Conservation (phyloP, 2,797 vertebrate species). For the Pteronotus mesoamericanus region DNA sequence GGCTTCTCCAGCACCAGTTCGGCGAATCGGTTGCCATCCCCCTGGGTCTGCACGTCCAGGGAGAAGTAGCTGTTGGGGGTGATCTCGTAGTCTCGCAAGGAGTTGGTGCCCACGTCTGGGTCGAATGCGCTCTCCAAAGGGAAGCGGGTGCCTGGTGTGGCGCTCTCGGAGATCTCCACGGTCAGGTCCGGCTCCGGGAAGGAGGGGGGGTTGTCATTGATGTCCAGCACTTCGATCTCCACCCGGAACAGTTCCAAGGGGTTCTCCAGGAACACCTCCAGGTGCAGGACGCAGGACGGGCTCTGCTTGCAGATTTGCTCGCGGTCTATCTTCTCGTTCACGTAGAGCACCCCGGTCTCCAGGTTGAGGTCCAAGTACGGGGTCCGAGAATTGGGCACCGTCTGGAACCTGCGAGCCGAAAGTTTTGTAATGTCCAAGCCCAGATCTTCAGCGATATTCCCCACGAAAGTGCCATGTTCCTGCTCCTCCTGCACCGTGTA, state of each 20-base stretch:
- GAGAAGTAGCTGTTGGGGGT: constrained; percentile 95
- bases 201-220: constrained; percentile 96
- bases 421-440: constrained; percentile 98
- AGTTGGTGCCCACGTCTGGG: constrained; percentile 96
- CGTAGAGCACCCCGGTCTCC: constrained; percentile 94
- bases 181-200: constrained; percentile 96
- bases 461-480: constrained; percentile 96
- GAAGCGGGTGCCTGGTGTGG: constrained; percentile 94
- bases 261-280: constrained; percentile 97
- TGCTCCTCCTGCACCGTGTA: constrained; percentile 97
- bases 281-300: constrained; percentile 92
- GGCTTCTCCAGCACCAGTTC: constrained; percentile 95
- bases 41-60: constrained; percentile 96
- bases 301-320: constrained; percentile 96
- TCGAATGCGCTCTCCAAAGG: constrained; percentile 97
- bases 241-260: constrained; percentile 96
- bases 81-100: constrained; percentile 95
- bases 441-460: constrained; percentile 98
- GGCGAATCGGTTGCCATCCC: constrained; percentile 96
- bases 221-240: constrained; percentile 97
- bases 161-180: constrained; percentile 98
- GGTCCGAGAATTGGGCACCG: constrained; percentile 92
- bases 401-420: constrained; percentile 94
- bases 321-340: constrained; percentile 94
- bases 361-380: constrained; percentile 97